Conservation (phyloP, 2,113 vertebrate genomes). For the Marmota flaviventris region DNA sequence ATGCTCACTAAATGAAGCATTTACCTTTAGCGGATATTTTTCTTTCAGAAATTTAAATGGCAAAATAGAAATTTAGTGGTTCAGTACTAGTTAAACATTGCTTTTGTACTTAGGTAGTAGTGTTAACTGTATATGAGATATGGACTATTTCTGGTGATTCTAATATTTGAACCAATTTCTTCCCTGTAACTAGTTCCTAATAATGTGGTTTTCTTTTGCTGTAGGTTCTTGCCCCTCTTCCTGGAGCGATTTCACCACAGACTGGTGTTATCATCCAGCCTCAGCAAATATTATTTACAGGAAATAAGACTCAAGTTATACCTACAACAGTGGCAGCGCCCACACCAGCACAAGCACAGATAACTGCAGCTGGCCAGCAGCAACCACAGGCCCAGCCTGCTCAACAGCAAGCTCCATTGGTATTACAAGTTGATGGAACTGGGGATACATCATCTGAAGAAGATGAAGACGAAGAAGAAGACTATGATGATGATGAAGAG, state of each 20-base stretch:
- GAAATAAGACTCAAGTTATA: constrained; percentile 97
- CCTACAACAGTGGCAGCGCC: constrained; percentile 92
- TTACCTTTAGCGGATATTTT: constrained; percentile 11
- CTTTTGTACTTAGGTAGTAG: neutral
- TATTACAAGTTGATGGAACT: constrained; percentile 97
- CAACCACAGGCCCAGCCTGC: constrained; percentile 91
- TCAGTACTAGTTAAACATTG: neutral
- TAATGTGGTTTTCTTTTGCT: constrained; percentile 43
- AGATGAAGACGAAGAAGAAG: constrained; percentile 97
- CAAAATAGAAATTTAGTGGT: constrained; percentile 20
- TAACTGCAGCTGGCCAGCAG: constrained; percentile 90
- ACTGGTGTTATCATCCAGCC: constrained; percentile 99
- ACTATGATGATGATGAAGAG: constrained; percentile 98
- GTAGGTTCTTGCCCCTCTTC: constrained; percentile 96
- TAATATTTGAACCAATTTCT: neutral
- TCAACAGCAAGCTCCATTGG: constrained; percentile 94
- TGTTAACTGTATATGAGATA: neutral
- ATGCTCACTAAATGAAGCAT: neutral
- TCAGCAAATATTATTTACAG: constrained; percentile 97
- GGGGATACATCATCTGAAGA: constrained; percentile 98
- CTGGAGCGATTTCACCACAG: constrained; percentile 95
- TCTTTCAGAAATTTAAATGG: constrained; percentile 8
- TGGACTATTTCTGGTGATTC: neutral
- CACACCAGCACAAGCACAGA: constrained; percentile 92
- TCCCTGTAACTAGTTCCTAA: neutral